phyloP scores from a whole-genome alignment of 2,797 vertebrate genomes.

The Taenioides sp. region DNA sequence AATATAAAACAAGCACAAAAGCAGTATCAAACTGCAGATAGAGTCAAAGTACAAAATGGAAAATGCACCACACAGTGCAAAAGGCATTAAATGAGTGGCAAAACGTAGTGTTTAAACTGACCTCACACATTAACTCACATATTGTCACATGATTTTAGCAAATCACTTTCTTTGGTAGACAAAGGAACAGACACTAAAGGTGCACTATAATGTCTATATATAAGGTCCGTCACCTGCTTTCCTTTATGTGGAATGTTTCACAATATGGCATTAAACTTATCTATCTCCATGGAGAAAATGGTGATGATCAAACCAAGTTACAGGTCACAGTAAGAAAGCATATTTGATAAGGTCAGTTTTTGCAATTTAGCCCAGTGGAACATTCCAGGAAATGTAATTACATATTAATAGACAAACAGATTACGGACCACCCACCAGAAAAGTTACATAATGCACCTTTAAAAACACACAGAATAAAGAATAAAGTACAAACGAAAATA shows the following conservation, averaged over 20 bases:
- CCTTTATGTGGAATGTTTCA: background rate
- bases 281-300: too few relatives aligned
- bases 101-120: conserved; percentile 4
- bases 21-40: conserved; percentile 75
- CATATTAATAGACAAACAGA: background rate
- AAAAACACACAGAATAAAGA: conserved; percentile 7
- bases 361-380: background rate
- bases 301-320: too few relatives aligned
- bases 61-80: conserved; percentile 23
- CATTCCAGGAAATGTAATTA: background rate
- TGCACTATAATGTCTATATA: background rate
- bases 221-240: background rate
- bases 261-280: background rate
- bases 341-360: background rate
- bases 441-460: background rate
- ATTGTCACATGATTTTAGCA: background rate
- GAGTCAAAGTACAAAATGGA: conserved; percentile 3
- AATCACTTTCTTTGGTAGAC: conserved; percentile 5
- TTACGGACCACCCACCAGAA: background rate
- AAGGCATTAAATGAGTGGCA: conserved; percentile 1
- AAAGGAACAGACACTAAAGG: conserved; percentile 12
- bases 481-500: conserved; percentile 15
- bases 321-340: background rate
- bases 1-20: conserved; percentile 39
- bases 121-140: background rate